Evolutionary conservation across 2,113 vertebrate species (phyloP).

Genomic region (Eonycteris spelaea): DNA sequence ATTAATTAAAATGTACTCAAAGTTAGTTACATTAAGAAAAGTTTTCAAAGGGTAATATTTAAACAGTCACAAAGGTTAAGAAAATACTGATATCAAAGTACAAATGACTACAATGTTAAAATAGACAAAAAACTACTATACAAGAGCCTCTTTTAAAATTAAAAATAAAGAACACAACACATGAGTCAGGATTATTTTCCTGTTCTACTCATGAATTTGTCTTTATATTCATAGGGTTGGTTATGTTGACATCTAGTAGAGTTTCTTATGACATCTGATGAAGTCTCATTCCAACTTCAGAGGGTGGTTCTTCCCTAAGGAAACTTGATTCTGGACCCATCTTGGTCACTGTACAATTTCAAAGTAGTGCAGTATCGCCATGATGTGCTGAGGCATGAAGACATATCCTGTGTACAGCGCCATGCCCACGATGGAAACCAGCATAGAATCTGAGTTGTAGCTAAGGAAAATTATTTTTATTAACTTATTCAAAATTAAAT

Average conservation of each 20-base stretch:
- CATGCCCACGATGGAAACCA: slow-evolving; percentile 94
- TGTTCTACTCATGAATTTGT: slow-evolving; percentile 70
- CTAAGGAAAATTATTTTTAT: slow-evolving; percentile 82
- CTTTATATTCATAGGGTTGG: slow-evolving; percentile 70
- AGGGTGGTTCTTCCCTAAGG: slow-evolving; percentile 68
- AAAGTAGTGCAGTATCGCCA: slow-evolving; percentile 98
- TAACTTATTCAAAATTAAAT: neutral
- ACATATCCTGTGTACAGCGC: slow-evolving; percentile 97
- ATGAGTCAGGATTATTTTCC: slow-evolving; percentile 73
- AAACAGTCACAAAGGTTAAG: slow-evolving; percentile 87
- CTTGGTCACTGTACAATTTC: slow-evolving; percentile 92
- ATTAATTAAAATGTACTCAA: slow-evolving; percentile 87
- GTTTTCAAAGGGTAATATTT: slow-evolving; percentile 83
- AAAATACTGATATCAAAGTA: slow-evolving; percentile 89
- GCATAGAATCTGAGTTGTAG: slow-evolving; percentile 89
- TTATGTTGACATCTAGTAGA: slow-evolving; percentile 49
- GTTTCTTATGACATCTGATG: slow-evolving; percentile 52
- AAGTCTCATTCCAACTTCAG: slow-evolving; percentile 67
- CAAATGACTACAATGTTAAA: slow-evolving; percentile 85
- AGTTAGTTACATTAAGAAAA: slow-evolving; percentile 88
- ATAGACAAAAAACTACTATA: slow-evolving; percentile 85
- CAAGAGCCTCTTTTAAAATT: slow-evolving; percentile 82
- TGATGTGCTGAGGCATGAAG: slow-evolving; percentile 99
- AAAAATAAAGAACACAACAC: slow-evolving; percentile 84
- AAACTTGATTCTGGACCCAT: slow-evolving; percentile 41